Evolutionary conservation across 2,797 vertebrate genomes (phyloP).

Genomic region (Enoplosus armatus): DNA sequence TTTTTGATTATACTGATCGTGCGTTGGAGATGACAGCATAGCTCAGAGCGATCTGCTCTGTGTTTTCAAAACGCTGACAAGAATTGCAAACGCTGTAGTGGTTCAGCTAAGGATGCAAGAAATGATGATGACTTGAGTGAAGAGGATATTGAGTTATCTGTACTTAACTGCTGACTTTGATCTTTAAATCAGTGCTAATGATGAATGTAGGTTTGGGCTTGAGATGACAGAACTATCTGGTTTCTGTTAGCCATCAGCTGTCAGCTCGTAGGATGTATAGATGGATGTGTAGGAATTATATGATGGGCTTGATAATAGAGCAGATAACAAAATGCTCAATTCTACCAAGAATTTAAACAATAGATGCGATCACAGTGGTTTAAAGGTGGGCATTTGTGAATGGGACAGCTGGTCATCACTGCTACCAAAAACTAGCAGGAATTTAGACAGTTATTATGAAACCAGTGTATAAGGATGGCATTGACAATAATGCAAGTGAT

Average conservation of each 20-base stretch:
- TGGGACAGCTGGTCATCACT: not conserved
- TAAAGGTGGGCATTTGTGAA: not conserved
- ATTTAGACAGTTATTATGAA: not conserved
- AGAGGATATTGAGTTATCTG: not conserved
- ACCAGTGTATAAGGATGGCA: not conserved
- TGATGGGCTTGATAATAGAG: not conserved
- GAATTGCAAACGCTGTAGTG: not conserved
- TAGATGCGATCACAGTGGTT: not conserved
- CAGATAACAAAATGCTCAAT: not conserved
- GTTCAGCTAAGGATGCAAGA: slow-evolving; percentile 10
- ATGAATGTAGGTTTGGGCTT: not conserved
- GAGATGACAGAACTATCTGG: not conserved
- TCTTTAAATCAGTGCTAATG: not conserved
- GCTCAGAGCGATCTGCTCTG: not conserved
- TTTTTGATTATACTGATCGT: not conserved
- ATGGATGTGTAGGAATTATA: not conserved
- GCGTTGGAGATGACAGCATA: not conserved
- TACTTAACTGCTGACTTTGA: not conserved
- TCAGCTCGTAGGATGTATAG: not conserved
- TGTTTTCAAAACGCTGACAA: not conserved
- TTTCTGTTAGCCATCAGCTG: not conserved
- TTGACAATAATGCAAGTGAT: not conserved
- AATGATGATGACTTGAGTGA: not conserved
- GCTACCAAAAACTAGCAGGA: not conserved
- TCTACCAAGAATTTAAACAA: no score